Conservation (phyloP, 2,888 invertebrate genomes). For the Scaptomyza polygonia region DNA sequence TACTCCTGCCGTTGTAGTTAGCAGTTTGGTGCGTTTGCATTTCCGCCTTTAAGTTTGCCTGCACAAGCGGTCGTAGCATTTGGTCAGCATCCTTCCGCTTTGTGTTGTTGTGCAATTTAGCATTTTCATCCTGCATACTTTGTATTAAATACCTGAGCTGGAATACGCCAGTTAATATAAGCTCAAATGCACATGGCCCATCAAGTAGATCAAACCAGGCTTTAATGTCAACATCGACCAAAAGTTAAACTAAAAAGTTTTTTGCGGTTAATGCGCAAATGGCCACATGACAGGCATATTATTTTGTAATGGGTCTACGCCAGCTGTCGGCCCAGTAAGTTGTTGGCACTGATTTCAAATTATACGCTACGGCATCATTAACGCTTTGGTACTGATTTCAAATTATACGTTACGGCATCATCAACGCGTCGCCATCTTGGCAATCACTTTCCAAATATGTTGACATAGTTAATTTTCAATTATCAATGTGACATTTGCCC, state of each 20-base stretch:
- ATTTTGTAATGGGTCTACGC: conserved; percentile 48
- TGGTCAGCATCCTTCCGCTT: conserved; percentile 66
- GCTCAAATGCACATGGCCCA: conserved; percentile 16
- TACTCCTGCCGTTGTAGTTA: conserved; percentile 56
- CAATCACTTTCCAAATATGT: conserved; percentile 77
- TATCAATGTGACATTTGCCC: conserved; percentile 64
- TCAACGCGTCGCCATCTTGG: conserved; percentile 51
- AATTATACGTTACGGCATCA: conserved; percentile 62
- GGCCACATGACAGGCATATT: conserved; percentile 61
- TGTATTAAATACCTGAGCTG: conserved; percentile 47
- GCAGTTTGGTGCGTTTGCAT: conserved; percentile 57
- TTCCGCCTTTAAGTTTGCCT: conserved; percentile 72
- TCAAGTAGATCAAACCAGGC: conserved; percentile 33
- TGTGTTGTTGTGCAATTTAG: conserved; percentile 39
- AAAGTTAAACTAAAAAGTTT: conserved; percentile 63
- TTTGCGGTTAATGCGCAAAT: conserved; percentile 18
- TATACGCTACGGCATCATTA: conserved; percentile 57
- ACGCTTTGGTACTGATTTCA: conserved; percentile 35
- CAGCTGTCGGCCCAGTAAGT: not conserved
- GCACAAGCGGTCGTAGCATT: conserved; percentile 60
- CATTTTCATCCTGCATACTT: conserved; percentile 48
- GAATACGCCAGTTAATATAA: conserved; percentile 32
- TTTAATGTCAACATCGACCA: conserved; percentile 28
- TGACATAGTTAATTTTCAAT: conserved; percentile 81
- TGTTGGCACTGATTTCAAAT: conserved; percentile 43